Conservation (phyloP, 2,888 invertebrate genomes). For the Pyrochroa serraticornis region DNA sequence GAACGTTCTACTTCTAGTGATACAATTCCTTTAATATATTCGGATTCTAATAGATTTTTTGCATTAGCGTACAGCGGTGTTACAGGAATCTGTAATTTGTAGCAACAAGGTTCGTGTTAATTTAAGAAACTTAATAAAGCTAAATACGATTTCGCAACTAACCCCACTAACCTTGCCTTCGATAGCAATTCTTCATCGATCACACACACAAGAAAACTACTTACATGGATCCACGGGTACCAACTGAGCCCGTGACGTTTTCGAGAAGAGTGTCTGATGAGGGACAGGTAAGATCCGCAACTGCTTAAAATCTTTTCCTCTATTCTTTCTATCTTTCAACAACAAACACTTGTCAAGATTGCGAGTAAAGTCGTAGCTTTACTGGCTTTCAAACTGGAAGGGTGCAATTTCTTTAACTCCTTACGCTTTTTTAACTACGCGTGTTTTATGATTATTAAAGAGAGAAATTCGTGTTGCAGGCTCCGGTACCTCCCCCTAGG, state of each 20-base stretch:
- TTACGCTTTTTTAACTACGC: too few relatives aligned
- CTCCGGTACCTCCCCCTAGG: slow-evolving; percentile 78
- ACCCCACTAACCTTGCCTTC: slow-evolving; percentile 39
- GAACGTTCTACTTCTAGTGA: too few relatives aligned
- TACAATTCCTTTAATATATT: too few relatives aligned
- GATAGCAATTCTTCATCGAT: slow-evolving; percentile 90
- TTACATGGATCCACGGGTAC: slow-evolving; percentile 96
- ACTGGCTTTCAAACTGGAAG: too few relatives aligned
- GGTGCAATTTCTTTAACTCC: too few relatives aligned
- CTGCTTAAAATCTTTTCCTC: slow-evolving; percentile 31
- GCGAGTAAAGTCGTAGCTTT: too few relatives aligned
- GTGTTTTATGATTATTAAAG: not conserved
- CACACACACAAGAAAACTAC: slow-evolving; percentile 92
- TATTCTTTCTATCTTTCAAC: too few relatives aligned
- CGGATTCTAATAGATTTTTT: too few relatives aligned
- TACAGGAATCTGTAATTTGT: slow-evolving; percentile 4
- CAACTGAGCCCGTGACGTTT: slow-evolving; percentile 74
- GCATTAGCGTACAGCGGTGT: not conserved
- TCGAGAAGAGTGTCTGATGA: slow-evolving; percentile 47
- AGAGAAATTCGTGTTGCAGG: slow-evolving; percentile 56
- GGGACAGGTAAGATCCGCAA: slow-evolving; percentile 40
- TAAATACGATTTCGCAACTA: slow-evolving; percentile 32
- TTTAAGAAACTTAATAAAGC: slow-evolving; percentile 2
- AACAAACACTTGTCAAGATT: too few relatives aligned
- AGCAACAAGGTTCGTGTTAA: slow-evolving; percentile 1